A percentile compares a stretch with the other conserved stretches of the same genome.
These are phyloP conservation scores for Syrmaticus mikado DNA, from an alignment of 2,113 vertebrate species.

Conservation along the genomic window DNA sequence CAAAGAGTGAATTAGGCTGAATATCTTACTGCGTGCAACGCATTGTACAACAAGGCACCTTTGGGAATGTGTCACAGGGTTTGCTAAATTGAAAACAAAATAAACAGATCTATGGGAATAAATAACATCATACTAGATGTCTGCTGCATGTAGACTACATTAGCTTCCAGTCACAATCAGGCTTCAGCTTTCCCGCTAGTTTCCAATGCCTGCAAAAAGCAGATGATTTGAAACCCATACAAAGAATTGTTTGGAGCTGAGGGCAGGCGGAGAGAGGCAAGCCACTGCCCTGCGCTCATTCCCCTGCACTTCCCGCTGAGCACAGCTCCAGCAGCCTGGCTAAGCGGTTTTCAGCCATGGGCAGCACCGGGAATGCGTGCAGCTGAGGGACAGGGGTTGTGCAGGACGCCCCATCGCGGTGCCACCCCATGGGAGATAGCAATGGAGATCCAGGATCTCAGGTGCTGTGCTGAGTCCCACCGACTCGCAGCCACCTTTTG, in stretches of 20 bases:
- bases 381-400: not conserved
- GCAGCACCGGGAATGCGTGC: not conserved
- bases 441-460: not conserved
- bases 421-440: not conserved
- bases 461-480: not conserved
- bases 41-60: conserved; percentile 77
- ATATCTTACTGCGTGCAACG: conserved; percentile 74
- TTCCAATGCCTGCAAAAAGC: conserved; percentile 28
- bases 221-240: conserved; percentile 1
- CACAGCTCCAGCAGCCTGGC: not conserved
- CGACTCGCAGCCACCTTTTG: not conserved
- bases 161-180: conserved; percentile 56
- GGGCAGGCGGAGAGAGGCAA: not conserved
- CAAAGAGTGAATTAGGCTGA: conserved; percentile 79
- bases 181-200: conserved; percentile 45
- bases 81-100: conserved; percentile 80
- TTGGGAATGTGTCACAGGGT: conserved; percentile 77
- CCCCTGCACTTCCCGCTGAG: accelerated
- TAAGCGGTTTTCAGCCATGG: not conserved
- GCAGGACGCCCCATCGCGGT: not conserved
- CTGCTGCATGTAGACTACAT: conserved; percentile 67
- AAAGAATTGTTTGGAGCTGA: not conserved
- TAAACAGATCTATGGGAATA: conserved; percentile 80
- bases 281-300: accelerated
- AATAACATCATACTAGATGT: conserved; percentile 78